These are phyloP conservation scores for Periplaneta americana DNA, from an alignment of 1,140 invertebrate species.

Conservation along the genomic window DNA sequence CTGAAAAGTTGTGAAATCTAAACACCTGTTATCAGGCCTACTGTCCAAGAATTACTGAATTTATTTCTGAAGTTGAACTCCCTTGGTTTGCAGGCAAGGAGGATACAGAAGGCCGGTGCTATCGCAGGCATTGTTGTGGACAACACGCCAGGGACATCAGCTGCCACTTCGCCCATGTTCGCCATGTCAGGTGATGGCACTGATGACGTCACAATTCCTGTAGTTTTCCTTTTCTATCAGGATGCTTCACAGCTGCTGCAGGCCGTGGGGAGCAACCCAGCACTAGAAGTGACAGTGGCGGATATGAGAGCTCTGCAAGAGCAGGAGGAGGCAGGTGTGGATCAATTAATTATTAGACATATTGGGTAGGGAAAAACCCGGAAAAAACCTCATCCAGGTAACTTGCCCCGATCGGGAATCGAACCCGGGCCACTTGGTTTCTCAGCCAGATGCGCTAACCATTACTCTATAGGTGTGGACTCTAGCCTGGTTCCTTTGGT, in stretches of 20 bases:
- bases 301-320: conserved; percentile 33
- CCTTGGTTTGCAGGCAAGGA: conserved; percentile 54
- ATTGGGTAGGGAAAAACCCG: too few species aligned
- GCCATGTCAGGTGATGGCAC: conserved; percentile 93
- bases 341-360: not conserved
- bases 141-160: conserved; percentile 68
- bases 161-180: conserved; percentile 74
- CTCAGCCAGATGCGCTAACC: too few species aligned
- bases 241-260: conserved; percentile 65
- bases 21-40: too few species aligned
- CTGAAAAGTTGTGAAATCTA: too few species aligned
- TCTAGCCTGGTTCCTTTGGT: too few species aligned
- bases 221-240: conserved; percentile 83
- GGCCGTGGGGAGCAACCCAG: conserved; percentile 43
- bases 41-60: too few species aligned
- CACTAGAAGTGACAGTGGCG: conserved; percentile 44
- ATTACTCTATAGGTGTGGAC: too few species aligned
- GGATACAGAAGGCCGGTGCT: conserved; percentile 78
- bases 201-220: conserved; percentile 83
- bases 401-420: too few species aligned
- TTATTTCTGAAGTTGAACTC: too few species aligned
- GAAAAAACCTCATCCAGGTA: too few species aligned
- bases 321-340: not conserved
- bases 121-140: conserved; percentile 85
- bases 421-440: too few species aligned